Base-by-base conservation (phyloP, 35 echinoderm and acorn worm species). In the Stichopus chloronotus region DNA sequence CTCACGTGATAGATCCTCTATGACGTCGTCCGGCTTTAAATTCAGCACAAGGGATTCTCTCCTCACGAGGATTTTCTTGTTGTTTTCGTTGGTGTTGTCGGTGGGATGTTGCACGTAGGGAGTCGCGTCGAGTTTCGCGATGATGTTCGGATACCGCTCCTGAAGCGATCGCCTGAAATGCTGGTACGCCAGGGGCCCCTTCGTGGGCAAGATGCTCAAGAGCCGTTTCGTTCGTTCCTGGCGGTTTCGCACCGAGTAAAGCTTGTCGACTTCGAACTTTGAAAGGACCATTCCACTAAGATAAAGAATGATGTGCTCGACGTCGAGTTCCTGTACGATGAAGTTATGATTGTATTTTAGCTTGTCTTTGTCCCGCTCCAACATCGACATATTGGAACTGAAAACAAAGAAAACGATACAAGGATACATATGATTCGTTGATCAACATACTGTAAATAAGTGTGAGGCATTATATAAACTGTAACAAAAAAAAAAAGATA, bases 141-240 rank as follows among this genome's bases (percentile, higher is more conserved):
- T 91, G 5, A 98, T 72, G 24, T 96, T 87, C 5, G 92, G 59
- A 72, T 98, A 98, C 30, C 93, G 81, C 23, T 98, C 96, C 52
- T 95, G 92, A 25, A 96, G 85, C 21, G 94, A 91, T 55, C 93
- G 95, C 25, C 94, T 93, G 61, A 98, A 98, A 78, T 98, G 96
- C 60, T 96, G 96, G 78, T 94, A 98, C 25, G 96, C 96, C 25
- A 98, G 22, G 1, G 90, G 55, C 52, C 78, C 90, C 90, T 94
- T 95, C 52, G 94, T 96, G 24, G 82, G 76, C 12, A 98, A 83
- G 30, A 96, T 83, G 77, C 84, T 78, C 24, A 98, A 83, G 7
- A 98, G 90, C 22, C 92, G 83, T 56, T 92, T 86, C 6, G 92
- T 90, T 25, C 92, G 76, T 19, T 92, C 86, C 61, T 92, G 16